phyloP scores from a whole-genome alignment of 2,113 vertebrate genomes.

The Chelonoidis abingdonii region DNA sequence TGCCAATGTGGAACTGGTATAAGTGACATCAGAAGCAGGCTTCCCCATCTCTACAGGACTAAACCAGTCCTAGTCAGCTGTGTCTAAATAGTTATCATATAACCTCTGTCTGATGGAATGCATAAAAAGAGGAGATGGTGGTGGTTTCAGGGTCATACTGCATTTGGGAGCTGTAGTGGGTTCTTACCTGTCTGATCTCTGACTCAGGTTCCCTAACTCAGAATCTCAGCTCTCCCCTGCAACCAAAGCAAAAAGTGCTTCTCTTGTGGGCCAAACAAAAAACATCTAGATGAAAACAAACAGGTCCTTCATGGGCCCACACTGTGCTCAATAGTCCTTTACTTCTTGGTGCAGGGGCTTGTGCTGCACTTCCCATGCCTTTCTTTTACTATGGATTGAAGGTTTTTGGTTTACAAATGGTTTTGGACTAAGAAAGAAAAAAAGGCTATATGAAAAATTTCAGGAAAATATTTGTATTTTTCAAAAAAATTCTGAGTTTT shows the following conservation, averaged over 20 bases:
- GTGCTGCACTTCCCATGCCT: not conserved
- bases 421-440: not conserved
- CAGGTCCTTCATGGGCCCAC: not conserved
- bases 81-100: constrained; percentile 42
- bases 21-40: constrained; percentile 33
- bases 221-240: rapidly evolving
- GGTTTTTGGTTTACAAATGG: not conserved
- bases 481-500: not conserved
- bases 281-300: not conserved
- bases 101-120: constrained; percentile 35
- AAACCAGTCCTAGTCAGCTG: not conserved
- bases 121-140: constrained; percentile 15
- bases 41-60: not conserved
- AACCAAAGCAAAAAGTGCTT: not conserved
- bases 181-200: not conserved
- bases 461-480: not conserved
- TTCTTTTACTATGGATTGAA: not conserved
- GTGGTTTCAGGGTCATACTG: constrained; percentile 40
- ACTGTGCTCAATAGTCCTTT: rapidly evolving
- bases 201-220: not conserved
- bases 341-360: not conserved
- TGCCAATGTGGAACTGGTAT: not conserved
- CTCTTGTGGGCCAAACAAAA: rapidly evolving
- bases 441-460: not conserved
- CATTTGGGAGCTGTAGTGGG: not conserved